Base-by-base conservation (phyloP, 2,797 vertebrate species). In the Girardinus metallicus region DNA sequence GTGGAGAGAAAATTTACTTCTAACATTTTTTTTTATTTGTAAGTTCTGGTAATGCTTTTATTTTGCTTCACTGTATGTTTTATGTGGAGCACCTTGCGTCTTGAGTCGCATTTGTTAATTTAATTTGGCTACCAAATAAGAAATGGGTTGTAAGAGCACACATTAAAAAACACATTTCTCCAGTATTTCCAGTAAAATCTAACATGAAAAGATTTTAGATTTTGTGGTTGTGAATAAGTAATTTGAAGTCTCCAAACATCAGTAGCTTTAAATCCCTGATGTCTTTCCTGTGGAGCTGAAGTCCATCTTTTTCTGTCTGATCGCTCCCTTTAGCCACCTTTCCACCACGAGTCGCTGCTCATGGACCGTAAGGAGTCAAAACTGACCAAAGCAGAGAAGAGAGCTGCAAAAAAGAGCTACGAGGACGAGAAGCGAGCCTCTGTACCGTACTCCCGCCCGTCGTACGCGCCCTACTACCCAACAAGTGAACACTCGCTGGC, bases 361-460 rank as follows among this genome's bases (percentile, higher is more conserved):
- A 96, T 98, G 92, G 98, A 99, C 93, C 96, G 97, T 66, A 99
- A 98, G 93, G 99, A 99, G 85, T 97, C 97, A n/a, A 99, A 98
- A 93, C 94, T 99, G 87, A 99, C 99, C 89, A 98, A 98, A 95
- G 98, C 99, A 53, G 99, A 99, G 95, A 99, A 99, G 94, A 97
- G 97, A 92, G 98, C 98, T 8, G 99, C 99, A 72, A 99, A 99
- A 94, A 99, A 99, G 83, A 97, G 98, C 93, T 99, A 99, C 0
- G 98, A 99, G 93, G 99, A 99, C 80, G 99, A 99, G 92, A 99
- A 99, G 80, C 96, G 99, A 79, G 99, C 99, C 0, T 99, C 97
- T 0, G 97, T 99, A 75, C 98, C 99, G 10, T 99, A 99, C 85
- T 97, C 98, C 31, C 97, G 98, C 31, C 98, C 98, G 0, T 99